These are phyloP conservation scores for Xyrauchen texanus DNA, from an alignment of 2,113 vertebrate genomes.

Conservation along the genomic window DNA sequence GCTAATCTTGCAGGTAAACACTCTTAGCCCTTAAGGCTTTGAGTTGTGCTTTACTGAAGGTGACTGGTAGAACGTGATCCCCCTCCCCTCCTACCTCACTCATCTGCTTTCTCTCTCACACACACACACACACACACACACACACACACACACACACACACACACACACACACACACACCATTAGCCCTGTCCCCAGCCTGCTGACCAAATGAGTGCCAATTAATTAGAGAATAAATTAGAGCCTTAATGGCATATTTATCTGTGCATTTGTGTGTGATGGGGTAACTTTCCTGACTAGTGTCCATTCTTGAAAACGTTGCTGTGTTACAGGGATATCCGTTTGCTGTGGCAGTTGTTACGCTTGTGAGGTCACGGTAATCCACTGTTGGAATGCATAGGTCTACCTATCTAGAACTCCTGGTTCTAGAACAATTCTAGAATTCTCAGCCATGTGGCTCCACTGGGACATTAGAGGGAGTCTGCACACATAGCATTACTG, in stretches of 20 bases:
- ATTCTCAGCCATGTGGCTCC: background rate
- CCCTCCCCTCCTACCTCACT: background rate
- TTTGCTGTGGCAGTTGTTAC: background rate
- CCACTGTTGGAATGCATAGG: no score
- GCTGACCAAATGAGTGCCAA: background rate
- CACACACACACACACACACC: slow-evolving; percentile 14
- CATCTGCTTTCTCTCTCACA: background rate
- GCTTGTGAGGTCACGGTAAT: no score
- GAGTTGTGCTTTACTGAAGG: background rate
- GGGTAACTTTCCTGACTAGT: background rate
- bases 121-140: slow-evolving; percentile 16
- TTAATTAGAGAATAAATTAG: slow-evolving; percentile 1
- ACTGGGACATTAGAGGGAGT: background rate
- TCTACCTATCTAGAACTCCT: no score
- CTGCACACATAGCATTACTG: background rate
- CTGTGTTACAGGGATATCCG: background rate
- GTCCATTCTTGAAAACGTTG: background rate
- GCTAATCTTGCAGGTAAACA: slow-evolving; percentile 28
- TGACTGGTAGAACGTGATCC: background rate
- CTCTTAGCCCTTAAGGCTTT: slow-evolving; percentile 8
- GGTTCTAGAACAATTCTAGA: no score
- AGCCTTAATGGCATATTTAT: background rate
- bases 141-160: slow-evolving; percentile 15
- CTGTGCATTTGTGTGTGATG: background rate
- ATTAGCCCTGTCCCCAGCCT: background rate